Evolutionary conservation across 1,140 invertebrate species (phyloP).

Genomic region (Ectropis grisescens): DNA sequence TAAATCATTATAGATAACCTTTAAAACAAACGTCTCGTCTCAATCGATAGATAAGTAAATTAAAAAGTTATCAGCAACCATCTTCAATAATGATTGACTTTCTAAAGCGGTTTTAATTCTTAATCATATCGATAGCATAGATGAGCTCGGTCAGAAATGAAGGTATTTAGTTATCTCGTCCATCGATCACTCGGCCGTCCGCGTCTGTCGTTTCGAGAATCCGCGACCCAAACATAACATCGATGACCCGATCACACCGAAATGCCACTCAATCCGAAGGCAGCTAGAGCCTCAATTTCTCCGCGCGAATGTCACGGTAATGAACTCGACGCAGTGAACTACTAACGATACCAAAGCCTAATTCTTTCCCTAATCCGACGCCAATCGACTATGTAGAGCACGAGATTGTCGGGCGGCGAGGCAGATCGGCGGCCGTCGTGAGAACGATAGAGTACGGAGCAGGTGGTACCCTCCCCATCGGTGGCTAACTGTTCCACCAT

Average conservation of each 20-base stretch:
- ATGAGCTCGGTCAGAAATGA: constrained; percentile 35
- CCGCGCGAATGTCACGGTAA: constrained; percentile 45
- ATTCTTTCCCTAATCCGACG: constrained; percentile 48
- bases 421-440: constrained; percentile 41
- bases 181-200: constrained; percentile 23
- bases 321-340: constrained; percentile 25
- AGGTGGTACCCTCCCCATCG: constrained; percentile 52
- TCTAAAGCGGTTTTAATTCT: constrained; percentile 52
- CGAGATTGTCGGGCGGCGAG: constrained; percentile 44
- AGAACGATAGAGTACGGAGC: constrained; percentile 50
- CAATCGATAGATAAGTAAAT: constrained; percentile 10
- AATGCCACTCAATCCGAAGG: constrained; percentile 40
- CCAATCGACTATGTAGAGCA: constrained; percentile 62
- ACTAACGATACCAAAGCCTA: constrained; percentile 21
- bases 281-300: constrained; percentile 30
- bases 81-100: constrained; percentile 50
- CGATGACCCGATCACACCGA: constrained; percentile 34
- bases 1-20: too few relatives aligned
- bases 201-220: constrained; percentile 21
- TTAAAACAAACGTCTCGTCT: too few relatives aligned
- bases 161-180: constrained; percentile 51
- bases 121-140: constrained; percentile 40
- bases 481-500: constrained; percentile 47
- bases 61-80: constrained; percentile 33
- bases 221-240: constrained; percentile 37